phyloP scores from a whole-genome alignment of 1,140 invertebrate genomes.

The Drosophila tani region DNA sequence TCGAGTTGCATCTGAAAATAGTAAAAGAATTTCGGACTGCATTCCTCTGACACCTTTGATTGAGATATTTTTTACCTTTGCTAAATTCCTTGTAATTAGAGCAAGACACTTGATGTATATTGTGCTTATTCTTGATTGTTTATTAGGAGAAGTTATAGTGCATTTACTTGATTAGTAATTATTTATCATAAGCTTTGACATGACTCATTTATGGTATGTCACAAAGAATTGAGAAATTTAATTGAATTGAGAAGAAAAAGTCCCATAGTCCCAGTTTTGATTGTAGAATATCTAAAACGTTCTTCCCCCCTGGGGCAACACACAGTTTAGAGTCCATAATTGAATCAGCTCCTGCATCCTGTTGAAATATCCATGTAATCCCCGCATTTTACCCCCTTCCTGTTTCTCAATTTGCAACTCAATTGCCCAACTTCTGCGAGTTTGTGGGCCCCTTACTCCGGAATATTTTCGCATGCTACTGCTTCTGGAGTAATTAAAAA shows the following conservation, averaged over 20 bases:
- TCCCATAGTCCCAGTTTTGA: not conserved
- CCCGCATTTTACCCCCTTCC: conserved; percentile 5
- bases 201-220: not conserved
- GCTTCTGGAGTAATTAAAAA: conserved; percentile 61
- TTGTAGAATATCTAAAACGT: not conserved
- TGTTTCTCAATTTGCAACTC: conserved; percentile 47
- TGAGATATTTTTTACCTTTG: not conserved
- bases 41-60: conserved; percentile 9
- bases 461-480: conserved; percentile 32
- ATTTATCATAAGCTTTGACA: not conserved
- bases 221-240: too few species aligned
- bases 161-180: too few species aligned
- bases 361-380: conserved; percentile 25
- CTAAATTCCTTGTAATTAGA: not conserved
- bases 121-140: not conserved
- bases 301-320: conserved; percentile 8
- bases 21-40: conserved; percentile 2
- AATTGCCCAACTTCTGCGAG: conserved; percentile 43
- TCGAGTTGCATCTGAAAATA: conserved; percentile 32
- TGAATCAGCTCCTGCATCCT: conserved; percentile 20
- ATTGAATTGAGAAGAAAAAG: too few species aligned
- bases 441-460: conserved; percentile 1
- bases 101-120: too few species aligned
- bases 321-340: conserved; percentile 24
- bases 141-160: too few species aligned